Conservation (phyloP, 2,113 vertebrate genomes). For the Neotragus pygmaeus region DNA sequence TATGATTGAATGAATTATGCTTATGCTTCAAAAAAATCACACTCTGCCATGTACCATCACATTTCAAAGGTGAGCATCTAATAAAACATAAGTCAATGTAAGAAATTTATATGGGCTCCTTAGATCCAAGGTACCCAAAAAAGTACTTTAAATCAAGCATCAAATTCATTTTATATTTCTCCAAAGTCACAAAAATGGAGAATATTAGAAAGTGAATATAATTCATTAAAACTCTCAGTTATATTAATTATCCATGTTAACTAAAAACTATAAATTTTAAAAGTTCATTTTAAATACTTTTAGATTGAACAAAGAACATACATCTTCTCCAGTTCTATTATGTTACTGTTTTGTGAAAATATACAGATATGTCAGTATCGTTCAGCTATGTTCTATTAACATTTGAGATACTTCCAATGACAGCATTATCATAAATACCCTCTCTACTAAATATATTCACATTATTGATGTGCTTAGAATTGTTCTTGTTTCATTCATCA, state of each 20-base stretch:
- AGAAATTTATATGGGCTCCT: not conserved
- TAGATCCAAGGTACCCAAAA: not conserved
- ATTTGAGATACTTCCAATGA: not conserved
- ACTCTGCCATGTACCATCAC: not conserved
- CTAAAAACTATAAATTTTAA: not conserved
- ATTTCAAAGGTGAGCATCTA: not conserved
- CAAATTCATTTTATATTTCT: not conserved
- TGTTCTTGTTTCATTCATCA: not conserved
- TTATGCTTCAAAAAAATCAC: not conserved
- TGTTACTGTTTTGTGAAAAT: not conserved
- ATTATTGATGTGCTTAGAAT: not conserved
- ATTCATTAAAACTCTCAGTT: not conserved
- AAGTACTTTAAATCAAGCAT: not conserved
- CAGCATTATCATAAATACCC: not conserved
- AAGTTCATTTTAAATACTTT: not conserved
- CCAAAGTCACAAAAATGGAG: not conserved
- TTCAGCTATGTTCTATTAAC: not conserved
- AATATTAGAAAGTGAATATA: not conserved
- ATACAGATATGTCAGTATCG: not conserved
- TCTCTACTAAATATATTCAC: not conserved
- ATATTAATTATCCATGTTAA: not conserved
- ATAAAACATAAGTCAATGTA: not conserved
- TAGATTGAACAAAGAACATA: not conserved
- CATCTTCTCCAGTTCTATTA: not conserved
- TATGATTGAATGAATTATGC: not conserved